Conservation (phyloP, 2,113 vertebrate species). For the Rhinichthys klamathensis region DNA sequence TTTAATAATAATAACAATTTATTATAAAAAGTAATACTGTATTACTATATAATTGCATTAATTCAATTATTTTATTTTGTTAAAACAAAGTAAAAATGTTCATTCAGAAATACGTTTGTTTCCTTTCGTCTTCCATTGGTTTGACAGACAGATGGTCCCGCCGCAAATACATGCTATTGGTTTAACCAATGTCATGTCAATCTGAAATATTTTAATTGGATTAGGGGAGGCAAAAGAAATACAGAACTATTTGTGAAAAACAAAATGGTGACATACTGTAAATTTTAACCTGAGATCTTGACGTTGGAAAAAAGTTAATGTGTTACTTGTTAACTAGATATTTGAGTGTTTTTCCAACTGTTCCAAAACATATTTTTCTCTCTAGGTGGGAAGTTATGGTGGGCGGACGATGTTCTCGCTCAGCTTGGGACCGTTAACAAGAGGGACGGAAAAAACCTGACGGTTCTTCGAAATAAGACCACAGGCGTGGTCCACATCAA, state of each 20-base stretch:
- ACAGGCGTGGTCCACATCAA: slow-evolving; percentile 87
- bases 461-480: slow-evolving; percentile 82
- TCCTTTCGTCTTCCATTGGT: too few species aligned
- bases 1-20: not conserved
- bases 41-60: too few species aligned
- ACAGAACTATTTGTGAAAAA: not conserved
- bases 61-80: too few species aligned
- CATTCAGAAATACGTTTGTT: too few species aligned
- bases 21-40: not conserved
- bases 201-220: too few species aligned
- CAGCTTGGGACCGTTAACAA: slow-evolving; percentile 85
- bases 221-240: not conserved
- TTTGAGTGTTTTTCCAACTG: not conserved
- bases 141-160: too few species aligned
- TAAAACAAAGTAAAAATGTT: too few species aligned
- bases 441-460: slow-evolving; percentile 80
- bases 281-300: not conserved
- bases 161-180: too few species aligned
- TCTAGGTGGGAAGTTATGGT: slow-evolving; percentile 87
- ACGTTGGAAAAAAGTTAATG: not conserved
- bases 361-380: not conserved
- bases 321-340: not conserved
- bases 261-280: not conserved
- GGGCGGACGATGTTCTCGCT: slow-evolving; percentile 85
- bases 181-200: too few species aligned